Percentiles rank a stretch among this genome's conserved stretches.
These are phyloP conservation scores for Tupaia tana DNA, from an alignment of 2,113 vertebrate genomes.

Conservation along the genomic window DNA sequence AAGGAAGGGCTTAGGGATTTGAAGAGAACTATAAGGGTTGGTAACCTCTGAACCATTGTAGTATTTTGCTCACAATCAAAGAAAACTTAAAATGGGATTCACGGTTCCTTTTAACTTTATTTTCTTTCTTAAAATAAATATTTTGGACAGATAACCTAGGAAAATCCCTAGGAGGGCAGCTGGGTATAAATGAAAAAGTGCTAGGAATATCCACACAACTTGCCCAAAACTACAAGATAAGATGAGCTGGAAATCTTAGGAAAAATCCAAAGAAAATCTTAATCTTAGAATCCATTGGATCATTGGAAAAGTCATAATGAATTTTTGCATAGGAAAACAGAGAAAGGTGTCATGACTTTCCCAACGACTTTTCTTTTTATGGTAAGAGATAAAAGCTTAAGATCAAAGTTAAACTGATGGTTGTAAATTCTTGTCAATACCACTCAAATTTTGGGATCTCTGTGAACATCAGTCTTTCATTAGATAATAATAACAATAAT, in stretches of 20 bases:
- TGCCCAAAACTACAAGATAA: neutral
- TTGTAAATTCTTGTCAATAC: slow-evolving; percentile 1
- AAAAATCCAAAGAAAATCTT: neutral
- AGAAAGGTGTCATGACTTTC: no score
- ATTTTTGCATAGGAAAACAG: no score
- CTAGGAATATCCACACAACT: neutral
- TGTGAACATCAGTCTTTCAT: neutral
- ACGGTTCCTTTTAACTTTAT: neutral
- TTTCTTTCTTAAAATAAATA: neutral
- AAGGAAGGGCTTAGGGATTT: neutral
- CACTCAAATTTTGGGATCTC: neutral
- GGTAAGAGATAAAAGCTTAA: neutral
- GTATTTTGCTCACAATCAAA: neutral
- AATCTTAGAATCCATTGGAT: neutral
- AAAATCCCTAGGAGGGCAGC: neutral
- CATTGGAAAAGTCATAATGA: neutral
- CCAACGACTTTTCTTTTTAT: neutral
- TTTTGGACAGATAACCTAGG: neutral
- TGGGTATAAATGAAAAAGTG: neutral
- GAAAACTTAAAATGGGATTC: neutral
- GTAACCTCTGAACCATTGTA: neutral
- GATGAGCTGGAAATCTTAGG: neutral
- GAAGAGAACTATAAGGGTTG: neutral
- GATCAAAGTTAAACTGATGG: slow-evolving; percentile 17
- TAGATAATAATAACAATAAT: neutral